Conservation (phyloP, 2,888 invertebrate genomes). For the Nasonia oneida region DNA sequence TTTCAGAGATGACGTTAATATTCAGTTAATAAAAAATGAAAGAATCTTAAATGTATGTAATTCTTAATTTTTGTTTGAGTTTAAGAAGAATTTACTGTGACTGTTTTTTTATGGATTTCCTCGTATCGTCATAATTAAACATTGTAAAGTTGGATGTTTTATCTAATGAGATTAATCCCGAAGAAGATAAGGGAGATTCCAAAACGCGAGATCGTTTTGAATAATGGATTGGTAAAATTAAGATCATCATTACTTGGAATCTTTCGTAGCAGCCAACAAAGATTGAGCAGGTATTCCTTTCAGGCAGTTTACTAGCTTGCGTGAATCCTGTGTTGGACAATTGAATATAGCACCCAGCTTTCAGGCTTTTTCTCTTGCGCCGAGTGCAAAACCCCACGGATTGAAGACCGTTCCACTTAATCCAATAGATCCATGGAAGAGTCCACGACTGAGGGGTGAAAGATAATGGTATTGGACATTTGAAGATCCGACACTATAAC, state of each 20-base stretch:
- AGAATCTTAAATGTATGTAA: too few species aligned
- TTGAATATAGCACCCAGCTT: conserved; percentile 83
- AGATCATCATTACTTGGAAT: conserved; percentile 80
- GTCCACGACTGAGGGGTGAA: conserved; percentile 77
- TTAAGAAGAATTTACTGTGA: too few species aligned
- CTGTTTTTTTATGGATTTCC: too few species aligned
- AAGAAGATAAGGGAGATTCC: too few species aligned
- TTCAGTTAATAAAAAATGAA: too few species aligned
- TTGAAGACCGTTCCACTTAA: conserved; percentile 86
- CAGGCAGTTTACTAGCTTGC: conserved; percentile 84
- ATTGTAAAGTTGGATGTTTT: too few species aligned
- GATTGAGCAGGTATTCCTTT: conserved; percentile 82
- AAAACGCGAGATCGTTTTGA: not conserved
- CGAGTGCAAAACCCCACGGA: conserved; percentile 75
- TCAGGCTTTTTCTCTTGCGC: conserved; percentile 82
- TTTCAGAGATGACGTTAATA: too few species aligned
- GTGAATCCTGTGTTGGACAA: conserved; percentile 82
- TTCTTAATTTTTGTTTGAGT: too few species aligned
- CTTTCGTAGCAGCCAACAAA: conserved; percentile 82
- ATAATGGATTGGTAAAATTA: not conserved
- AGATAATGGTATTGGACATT: conserved; percentile 87
- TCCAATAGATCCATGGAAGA: conserved; percentile 81
- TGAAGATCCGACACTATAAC: conserved; percentile 88
- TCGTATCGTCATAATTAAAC: too few species aligned
- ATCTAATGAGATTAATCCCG: too few species aligned